A percentile compares a stretch with the other conserved stretches of the same genome.
phyloP scores from a whole-genome alignment of 2,797 vertebrate species.

The Liparis tanakae region DNA sequence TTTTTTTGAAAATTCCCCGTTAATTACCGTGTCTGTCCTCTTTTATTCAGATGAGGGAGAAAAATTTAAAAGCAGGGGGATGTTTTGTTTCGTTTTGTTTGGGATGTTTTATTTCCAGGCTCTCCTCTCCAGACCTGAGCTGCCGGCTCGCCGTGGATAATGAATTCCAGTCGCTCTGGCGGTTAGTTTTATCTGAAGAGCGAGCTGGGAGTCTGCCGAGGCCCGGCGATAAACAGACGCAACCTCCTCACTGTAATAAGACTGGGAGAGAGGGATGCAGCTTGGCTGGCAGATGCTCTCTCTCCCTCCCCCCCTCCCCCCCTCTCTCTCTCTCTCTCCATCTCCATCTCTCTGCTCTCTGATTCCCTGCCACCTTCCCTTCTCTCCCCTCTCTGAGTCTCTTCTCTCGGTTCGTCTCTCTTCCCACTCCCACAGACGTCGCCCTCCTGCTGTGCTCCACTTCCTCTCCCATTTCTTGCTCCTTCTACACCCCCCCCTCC shows the following conservation, averaged over 20 bases:
- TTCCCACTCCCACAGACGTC: conserved; percentile 13
- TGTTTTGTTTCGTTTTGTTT: too few relatives aligned
- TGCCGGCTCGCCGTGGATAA: conserved; percentile 57
- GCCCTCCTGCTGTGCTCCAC: conserved; percentile 27
- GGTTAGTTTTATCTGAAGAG: conserved; percentile 75
- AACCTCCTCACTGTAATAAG: conserved; percentile 60
- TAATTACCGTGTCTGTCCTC: conserved; percentile 84
- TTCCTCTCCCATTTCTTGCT: conserved; percentile 9
- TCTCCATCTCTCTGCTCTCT: conserved; percentile 14
- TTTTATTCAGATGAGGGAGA: conserved; percentile 81
- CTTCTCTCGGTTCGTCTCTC: background rate
- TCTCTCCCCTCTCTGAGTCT: background rate
- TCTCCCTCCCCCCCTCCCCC: conserved; percentile 15
- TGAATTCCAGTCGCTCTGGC: conserved; percentile 68
- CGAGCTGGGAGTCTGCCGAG: conserved; percentile 54
- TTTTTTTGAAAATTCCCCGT: conserved; percentile 70
- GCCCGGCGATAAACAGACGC: conserved; percentile 77
- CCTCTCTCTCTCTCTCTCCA: conserved; percentile 21
- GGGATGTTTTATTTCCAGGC: conserved; percentile 76
- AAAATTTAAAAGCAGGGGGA: conserved; percentile 75
- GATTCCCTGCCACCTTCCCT: background rate
- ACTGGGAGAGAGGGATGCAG: conserved; percentile 40
- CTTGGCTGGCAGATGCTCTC: conserved; percentile 41
- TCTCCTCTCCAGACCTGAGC: conserved; percentile 52
- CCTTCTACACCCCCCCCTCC: conserved; percentile 11